Evolutionary conservation across 2,888 invertebrate genomes (phyloP), one percentile per base, ranked within the genome.

Genomic region (Allophyes oxyacanthae): DNA sequence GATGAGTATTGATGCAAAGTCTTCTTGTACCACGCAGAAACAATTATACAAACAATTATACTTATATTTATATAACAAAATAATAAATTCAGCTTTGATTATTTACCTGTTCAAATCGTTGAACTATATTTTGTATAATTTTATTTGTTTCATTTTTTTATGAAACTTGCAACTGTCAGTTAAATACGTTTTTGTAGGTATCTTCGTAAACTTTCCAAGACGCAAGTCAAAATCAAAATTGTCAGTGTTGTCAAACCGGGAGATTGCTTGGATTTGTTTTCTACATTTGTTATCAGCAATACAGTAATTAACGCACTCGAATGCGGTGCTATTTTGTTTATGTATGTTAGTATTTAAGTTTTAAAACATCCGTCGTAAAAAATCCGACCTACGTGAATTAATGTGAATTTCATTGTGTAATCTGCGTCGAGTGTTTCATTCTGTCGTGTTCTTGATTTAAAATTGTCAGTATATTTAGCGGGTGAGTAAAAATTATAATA

Each of bases 261-360:
- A 26, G 20, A 57, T 58, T 60, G 49, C 45, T 53, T 59, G 65
- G 65, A 49, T 64, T 51, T 49, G 30, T 41, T 26, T 41, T 41
- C 6, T 40, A 7, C 25, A 30, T 51, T 41, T 53, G 37, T 5
- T 44, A 49, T 45, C 65, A n/a, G 15, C 8, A 30, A 14, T 36
- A 10, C 7, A n/a, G 20, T 52, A 30, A 40, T 44, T 64, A 49
- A 6, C 7, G 32, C 11, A 44, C 37, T 65, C 7, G 49, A 42
- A 42, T 20, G 14, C 30, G 10, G 36, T 30, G 1, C 38, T 4
- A 49, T 30, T 33, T 52, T n/a, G n/a, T n/a, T n/a, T n/a, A n/a
- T n/a, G n/a, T n/a, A n/a, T n/a, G n/a, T 60, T 53, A 66, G 11
- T 53, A 45, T 60, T 33, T 28, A 36, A 26, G 28, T 10, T 42